These are phyloP conservation scores for Hylomyscus alleni DNA, from an alignment of 2,797 vertebrate genomes.

Conservation along the genomic window DNA sequence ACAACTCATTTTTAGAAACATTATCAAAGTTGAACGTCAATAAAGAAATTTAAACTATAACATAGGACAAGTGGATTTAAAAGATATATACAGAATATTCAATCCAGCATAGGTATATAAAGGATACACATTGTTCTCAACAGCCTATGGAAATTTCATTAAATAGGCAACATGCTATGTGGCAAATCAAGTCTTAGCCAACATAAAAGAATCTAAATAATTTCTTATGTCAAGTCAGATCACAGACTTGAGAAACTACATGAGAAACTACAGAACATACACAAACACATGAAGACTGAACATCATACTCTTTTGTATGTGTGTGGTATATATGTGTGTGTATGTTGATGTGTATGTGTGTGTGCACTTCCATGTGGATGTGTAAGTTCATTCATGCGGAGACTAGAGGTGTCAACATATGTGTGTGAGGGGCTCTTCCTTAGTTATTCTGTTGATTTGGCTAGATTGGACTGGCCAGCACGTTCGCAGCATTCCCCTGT, in stretches of 20 bases:
- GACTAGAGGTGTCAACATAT: no score
- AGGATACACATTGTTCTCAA: neutral
- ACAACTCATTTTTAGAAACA: no score
- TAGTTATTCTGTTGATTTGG: neutral
- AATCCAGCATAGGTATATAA: neutral
- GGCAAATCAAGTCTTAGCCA: neutral
- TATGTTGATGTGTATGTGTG: fast-evolving
- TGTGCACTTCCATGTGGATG: no score
- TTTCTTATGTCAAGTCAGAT: neutral
- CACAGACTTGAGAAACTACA: neutral
- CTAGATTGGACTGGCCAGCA: neutral
- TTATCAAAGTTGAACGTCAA: neutral
- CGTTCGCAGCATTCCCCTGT: neutral
- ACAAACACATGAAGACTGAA: neutral
- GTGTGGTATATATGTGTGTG: neutral
- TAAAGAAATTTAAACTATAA: neutral
- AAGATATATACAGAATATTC: neutral
- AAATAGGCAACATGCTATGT: neutral
- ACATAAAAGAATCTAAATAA: neutral
- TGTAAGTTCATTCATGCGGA: neutral
- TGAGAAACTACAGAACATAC: neutral
- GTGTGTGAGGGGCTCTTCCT: neutral
- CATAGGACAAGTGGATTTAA: neutral
- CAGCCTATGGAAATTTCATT: neutral
- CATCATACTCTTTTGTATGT: neutral